A percentile compares a stretch with the other conserved stretches of the same genome.
Evolutionary conservation across 2,113 vertebrate species (phyloP).

Genomic region (Excalfactoria chinensis): DNA sequence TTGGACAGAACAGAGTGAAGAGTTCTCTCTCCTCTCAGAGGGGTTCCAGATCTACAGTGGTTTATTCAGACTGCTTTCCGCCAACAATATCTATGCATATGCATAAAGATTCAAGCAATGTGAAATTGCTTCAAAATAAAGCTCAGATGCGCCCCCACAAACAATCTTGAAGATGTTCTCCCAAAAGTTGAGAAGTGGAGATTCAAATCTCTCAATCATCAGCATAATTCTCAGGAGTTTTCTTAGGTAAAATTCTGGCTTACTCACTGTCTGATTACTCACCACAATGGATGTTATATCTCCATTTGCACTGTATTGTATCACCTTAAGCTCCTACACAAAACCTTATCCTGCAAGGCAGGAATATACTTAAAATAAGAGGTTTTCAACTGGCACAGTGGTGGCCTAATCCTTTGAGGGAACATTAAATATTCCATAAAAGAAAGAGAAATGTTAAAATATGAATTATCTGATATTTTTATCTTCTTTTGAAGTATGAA

Average conservation of each 20-base stretch:
- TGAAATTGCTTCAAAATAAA: neutral
- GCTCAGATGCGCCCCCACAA: neutral
- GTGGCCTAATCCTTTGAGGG: neutral
- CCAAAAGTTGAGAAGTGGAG: neutral
- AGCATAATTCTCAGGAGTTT: neutral
- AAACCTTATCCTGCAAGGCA: neutral
- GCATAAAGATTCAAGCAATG: neutral
- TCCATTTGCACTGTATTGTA: neutral
- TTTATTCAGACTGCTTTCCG: neutral
- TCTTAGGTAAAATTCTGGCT: neutral
- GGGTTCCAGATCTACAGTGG: neutral
- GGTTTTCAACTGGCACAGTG: fast-evolving
- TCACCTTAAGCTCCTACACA: neutral
- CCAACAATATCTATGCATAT: neutral
- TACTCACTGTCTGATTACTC: neutral
- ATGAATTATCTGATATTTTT: neutral
- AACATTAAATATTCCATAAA: neutral
- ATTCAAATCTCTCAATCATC: neutral
- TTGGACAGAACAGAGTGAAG: neutral
- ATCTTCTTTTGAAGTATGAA: neutral
- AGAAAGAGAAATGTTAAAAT: neutral
- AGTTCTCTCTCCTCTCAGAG: neutral
- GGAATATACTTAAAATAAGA: neutral
- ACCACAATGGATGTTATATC: neutral
- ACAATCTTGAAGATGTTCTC: neutral